Conservation (phyloP, 1,140 invertebrate species). For the Phthorimaea operculella region DNA sequence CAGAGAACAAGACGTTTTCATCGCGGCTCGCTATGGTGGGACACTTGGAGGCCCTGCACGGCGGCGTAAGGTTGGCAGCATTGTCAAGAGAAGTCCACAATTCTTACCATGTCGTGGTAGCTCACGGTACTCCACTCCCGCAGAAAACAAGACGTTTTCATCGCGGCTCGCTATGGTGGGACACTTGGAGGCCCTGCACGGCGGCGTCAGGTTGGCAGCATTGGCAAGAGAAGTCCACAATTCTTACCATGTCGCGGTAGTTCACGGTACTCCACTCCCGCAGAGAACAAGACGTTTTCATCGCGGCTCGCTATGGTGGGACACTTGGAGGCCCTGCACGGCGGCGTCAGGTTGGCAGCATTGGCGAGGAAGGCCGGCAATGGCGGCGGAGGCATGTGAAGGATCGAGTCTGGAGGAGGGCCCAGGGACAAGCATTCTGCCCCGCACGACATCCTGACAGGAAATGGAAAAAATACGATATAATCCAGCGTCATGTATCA, state of each 20-base stretch:
- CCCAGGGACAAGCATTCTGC: constrained; percentile 77
- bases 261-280: constrained; percentile 78
- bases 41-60: constrained; percentile 68
- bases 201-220: constrained; percentile 68
- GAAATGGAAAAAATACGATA: background rate
- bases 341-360: constrained; percentile 68
- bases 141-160: constrained; percentile 60
- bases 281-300: constrained; percentile 56
- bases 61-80: constrained; percentile 68
- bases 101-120: constrained; percentile 75
- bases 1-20: constrained; percentile 60
- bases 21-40: constrained; percentile 62
- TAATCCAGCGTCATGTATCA: too few species aligned
- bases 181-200: constrained; percentile 68
- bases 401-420: constrained; percentile 82
- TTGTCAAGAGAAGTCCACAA: constrained; percentile 75
- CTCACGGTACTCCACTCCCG: constrained; percentile 78
- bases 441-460: constrained; percentile 45
- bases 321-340: constrained; percentile 68
- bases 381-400: constrained; percentile 84
- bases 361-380: constrained; percentile 75
- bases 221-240: constrained; percentile 54
- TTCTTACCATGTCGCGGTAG: constrained; percentile 75
- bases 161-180: constrained; percentile 62
- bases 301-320: constrained; percentile 62